phyloP scores from a whole-genome alignment of 2,797 vertebrate genomes.

The Rhinatrema bivittatum region DNA sequence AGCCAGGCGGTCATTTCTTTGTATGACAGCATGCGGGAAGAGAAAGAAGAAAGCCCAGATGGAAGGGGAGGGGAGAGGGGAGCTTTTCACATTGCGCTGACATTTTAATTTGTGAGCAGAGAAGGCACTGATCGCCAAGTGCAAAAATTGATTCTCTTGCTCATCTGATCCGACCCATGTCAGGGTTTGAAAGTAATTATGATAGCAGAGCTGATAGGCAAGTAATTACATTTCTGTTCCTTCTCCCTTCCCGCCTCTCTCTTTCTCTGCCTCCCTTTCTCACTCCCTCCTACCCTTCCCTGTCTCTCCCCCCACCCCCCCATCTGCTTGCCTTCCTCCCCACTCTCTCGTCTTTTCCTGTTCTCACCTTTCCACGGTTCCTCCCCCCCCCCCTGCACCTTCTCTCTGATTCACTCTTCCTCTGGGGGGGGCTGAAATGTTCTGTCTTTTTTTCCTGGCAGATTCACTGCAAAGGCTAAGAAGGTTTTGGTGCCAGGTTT shows the following conservation, averaged over 20 bases:
- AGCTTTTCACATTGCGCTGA: constrained; percentile 43
- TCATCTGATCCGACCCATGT: constrained; percentile 59
- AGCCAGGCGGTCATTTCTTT: too few relatives aligned
- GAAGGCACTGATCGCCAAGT: constrained; percentile 45
- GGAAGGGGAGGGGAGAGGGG: too few relatives aligned
- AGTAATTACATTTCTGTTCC: constrained; percentile 55
- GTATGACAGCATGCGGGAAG: too few relatives aligned
- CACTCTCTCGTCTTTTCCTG: too few relatives aligned
- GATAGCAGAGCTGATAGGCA: constrained; percentile 56
- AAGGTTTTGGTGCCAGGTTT: too few relatives aligned
- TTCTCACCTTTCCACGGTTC: too few relatives aligned
- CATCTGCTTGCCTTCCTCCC: constrained; percentile 1
- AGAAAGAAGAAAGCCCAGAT: too few relatives aligned
- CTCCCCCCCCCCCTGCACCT: too few relatives aligned
- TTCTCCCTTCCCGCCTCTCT: background rate
- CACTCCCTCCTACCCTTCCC: constrained; percentile 11
- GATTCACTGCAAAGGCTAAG: too few relatives aligned
- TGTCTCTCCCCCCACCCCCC: constrained; percentile 15
- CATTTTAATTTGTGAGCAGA: constrained; percentile 60
- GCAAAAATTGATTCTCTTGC: constrained; percentile 57
- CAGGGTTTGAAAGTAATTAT: constrained; percentile 61
- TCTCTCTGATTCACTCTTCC: too few relatives aligned
- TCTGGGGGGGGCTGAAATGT: too few relatives aligned
- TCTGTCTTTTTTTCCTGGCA: too few relatives aligned
- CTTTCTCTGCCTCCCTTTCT: constrained; percentile 26